phyloP scores from a whole-genome alignment of 1,140 invertebrate species.

The Halesus radiatus region DNA sequence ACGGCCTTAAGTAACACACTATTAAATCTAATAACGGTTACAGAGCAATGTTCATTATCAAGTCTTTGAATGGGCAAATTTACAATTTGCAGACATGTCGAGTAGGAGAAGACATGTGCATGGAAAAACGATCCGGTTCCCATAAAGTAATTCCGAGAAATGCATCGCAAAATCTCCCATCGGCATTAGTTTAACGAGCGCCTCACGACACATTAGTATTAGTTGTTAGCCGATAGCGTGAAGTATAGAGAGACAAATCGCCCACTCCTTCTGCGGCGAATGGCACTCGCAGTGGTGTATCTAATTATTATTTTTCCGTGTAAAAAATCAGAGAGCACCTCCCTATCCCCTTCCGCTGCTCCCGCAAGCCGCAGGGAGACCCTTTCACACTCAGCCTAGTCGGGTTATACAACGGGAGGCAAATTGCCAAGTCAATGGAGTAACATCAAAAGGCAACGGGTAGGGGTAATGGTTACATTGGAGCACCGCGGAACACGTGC shows the following conservation, averaged over 20 bases:
- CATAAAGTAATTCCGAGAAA: too few species aligned
- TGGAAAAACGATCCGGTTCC: too few species aligned
- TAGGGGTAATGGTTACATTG: background rate
- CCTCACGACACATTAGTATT: background rate
- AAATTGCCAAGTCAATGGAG: constrained; percentile 18
- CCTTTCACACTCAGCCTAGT: background rate
- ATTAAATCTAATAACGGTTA: too few species aligned
- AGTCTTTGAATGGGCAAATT: too few species aligned
- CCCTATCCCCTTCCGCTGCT: background rate
- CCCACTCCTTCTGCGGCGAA: constrained; percentile 9
- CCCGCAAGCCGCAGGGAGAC: background rate
- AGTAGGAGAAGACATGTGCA: too few species aligned
- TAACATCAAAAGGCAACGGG: constrained; percentile 6
- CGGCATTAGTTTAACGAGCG: background rate
- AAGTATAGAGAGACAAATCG: background rate
- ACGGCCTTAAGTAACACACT: too few species aligned
- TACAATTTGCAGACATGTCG: too few species aligned
- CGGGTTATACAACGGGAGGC: background rate
- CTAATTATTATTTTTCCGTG: constrained; percentile 55
- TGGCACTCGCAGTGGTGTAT: background rate
- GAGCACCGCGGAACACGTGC: constrained; percentile 1
- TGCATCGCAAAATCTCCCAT: background rate
- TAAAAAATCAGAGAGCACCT: constrained; percentile 24
- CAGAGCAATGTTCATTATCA: too few species aligned
- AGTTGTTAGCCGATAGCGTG: background rate